These are phyloP conservation scores for mouse (Mus musculus) DNA, from an alignment of 2,113 vertebrate species.

Conservation along the genomic window GRCm39 chr13:21232501-21233000, in stretches of 20 bases:
- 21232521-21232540: background rate
- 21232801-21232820: background rate
- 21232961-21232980: background rate
- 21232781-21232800: background rate
- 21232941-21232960: background rate
- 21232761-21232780: no score
- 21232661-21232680: background rate
- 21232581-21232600: background rate
- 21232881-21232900: background rate
- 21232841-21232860: background rate
- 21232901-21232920: background rate
- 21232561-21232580: background rate
- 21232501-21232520: background rate
- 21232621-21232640: background rate
- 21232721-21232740: background rate
- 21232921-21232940: background rate
- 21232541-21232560: background rate
- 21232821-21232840: background rate
- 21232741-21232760: no score
- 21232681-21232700: background rate
- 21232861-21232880: background rate
- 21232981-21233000: background rate
- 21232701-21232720: background rate
- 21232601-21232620: background rate
- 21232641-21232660: background rate